Evolutionary conservation across 2,888 invertebrate genomes (phyloP).

Genomic region (Leptarthrus brevirostris): DNA sequence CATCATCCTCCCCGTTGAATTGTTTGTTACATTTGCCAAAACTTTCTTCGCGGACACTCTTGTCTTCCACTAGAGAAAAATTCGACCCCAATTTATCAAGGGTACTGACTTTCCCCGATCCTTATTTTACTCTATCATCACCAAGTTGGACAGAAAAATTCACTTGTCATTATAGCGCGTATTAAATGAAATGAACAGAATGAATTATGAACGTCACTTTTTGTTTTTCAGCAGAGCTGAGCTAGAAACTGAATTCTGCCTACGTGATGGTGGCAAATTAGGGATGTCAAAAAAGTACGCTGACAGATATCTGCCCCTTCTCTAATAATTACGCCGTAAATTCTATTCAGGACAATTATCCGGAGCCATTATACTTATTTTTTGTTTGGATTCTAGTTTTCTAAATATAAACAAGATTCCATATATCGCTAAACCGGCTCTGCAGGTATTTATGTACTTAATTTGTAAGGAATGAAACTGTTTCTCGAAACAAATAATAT

Average conservation of each 20-base stretch:
- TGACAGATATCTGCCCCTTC: too few relatives aligned
- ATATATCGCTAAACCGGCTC: too few relatives aligned
- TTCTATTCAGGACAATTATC: too few relatives aligned
- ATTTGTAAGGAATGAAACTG: too few relatives aligned
- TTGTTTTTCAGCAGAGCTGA: conserved; percentile 5
- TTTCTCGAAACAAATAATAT: not conserved
- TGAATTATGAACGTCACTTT: conserved; percentile 53
- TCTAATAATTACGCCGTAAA: too few relatives aligned
- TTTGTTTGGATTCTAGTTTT: too few relatives aligned
- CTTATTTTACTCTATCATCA: conserved; percentile 19
- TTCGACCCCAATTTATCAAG: conserved; percentile 54
- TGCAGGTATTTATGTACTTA: not conserved
- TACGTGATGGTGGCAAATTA: not conserved
- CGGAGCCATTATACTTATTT: too few relatives aligned
- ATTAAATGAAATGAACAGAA: conserved; percentile 55
- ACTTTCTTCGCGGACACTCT: conserved; percentile 24
- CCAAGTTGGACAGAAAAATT: conserved; percentile 48
- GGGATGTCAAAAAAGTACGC: too few relatives aligned
- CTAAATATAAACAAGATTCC: too few relatives aligned
- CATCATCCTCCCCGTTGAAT: conserved; percentile 39
- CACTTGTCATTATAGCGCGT: conserved; percentile 53
- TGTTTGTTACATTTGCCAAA: not conserved
- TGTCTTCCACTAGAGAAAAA: conserved; percentile 50
- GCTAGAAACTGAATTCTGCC: conserved; percentile 9
- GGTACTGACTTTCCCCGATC: conserved; percentile 5